Evolutionary conservation across 2,888 invertebrate species (phyloP).

Genomic region (Oscheius sp.): DNA sequence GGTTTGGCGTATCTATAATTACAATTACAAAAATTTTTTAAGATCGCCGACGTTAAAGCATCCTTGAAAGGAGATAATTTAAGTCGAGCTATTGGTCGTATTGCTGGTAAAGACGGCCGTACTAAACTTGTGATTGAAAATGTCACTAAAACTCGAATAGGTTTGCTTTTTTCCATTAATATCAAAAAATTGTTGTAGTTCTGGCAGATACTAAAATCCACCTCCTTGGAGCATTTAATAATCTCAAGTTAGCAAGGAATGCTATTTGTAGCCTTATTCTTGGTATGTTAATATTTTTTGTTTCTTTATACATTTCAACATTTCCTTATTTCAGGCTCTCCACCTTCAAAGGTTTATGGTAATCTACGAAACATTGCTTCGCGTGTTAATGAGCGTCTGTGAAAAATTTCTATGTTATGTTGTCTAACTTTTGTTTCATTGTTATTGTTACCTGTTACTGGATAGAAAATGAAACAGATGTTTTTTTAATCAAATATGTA

Average conservation of each 20-base stretch:
- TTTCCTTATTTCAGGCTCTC: constrained; percentile 77
- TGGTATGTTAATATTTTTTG: constrained; percentile 76
- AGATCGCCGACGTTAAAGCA: constrained; percentile 66
- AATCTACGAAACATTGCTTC: constrained; percentile 86
- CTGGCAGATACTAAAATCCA: constrained; percentile 95
- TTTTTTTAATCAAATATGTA: constrained; percentile 8
- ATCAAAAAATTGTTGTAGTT: constrained; percentile 76
- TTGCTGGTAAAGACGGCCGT: constrained; percentile 85
- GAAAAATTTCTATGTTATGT: constrained; percentile 43
- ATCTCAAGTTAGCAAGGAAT: constrained; percentile 90
- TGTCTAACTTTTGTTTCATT: not conserved
- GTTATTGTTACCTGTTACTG: constrained; percentile 10
- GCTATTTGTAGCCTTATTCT: constrained; percentile 95
- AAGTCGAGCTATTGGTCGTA: constrained; percentile 87
- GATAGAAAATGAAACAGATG: not conserved
- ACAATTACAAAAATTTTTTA: too few species aligned
- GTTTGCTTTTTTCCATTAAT: constrained; percentile 16
- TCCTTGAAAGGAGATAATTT: constrained; percentile 58
- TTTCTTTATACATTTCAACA: not conserved
- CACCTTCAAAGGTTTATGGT: constrained; percentile 97
- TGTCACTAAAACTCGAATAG: constrained; percentile 93
- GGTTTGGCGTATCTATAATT: too few species aligned
- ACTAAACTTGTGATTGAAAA: constrained; percentile 99
- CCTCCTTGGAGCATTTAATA: constrained; percentile 94
- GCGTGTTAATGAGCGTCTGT: constrained; percentile 85